Evolutionary conservation across 2,113 vertebrate species (phyloP).

Genomic region (Haplochromis burtoni): DNA sequence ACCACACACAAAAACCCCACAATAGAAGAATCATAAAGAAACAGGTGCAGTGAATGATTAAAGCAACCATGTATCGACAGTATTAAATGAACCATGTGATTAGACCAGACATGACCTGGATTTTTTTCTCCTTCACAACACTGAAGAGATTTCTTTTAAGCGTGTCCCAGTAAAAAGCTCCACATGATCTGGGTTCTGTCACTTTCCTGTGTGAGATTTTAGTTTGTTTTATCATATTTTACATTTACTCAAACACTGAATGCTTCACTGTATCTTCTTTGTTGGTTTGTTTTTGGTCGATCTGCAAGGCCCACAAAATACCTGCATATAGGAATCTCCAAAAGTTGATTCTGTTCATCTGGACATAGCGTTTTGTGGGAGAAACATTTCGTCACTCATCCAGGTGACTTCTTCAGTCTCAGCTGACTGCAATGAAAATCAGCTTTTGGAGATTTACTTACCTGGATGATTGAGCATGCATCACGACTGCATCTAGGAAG

Average conservation of each 20-base stretch:
- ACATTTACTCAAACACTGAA: not conserved
- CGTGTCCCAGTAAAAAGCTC: not conserved
- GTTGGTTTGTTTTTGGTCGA: not conserved
- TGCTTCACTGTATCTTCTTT: not conserved
- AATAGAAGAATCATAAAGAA: not conserved
- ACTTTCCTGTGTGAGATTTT: not conserved
- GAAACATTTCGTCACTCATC: not conserved
- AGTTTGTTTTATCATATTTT: not conserved
- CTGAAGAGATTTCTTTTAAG: not conserved
- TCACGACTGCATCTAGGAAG: not conserved
- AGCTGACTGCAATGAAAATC: not conserved
- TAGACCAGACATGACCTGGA: not conserved
- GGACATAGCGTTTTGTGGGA: not conserved
- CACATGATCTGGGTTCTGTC: not conserved
- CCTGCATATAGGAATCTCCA: not conserved
- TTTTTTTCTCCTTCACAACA: not conserved
- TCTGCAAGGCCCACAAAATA: not conserved
- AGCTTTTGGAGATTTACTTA: not conserved
- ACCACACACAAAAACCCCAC: not conserved
- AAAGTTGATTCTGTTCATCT: not conserved
- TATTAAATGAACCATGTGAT: not conserved
- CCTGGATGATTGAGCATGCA: not conserved
- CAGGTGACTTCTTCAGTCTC: not conserved
- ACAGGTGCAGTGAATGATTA: not conserved
- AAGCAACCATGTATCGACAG: not conserved